phyloP scores from a whole-genome alignment of 2,797 vertebrate genomes.

The Taeniopygia guttata region DNA sequence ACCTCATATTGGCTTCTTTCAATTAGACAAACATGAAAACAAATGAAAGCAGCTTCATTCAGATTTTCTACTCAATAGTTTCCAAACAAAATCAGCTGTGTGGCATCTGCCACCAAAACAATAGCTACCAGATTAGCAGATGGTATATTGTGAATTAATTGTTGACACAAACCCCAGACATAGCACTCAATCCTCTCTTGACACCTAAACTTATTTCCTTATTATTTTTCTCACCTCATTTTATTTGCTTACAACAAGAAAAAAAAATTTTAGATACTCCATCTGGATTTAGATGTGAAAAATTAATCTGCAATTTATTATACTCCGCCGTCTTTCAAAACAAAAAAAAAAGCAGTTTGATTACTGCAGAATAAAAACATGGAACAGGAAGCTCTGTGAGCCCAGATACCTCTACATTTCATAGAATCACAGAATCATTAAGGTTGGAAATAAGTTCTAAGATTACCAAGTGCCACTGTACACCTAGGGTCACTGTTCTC shows the following conservation, averaged over 20 bases:
- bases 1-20: neutral
- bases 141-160: slow-evolving; percentile 42
- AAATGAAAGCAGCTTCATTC: neutral
- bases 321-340: neutral
- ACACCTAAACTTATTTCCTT: neutral
- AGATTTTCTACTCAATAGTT: neutral
- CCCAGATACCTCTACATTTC: neutral
- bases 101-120: slow-evolving; percentile 42
- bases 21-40: neutral
- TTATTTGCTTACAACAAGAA: neutral
- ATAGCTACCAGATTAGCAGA: slow-evolving; percentile 45
- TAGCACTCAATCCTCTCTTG: neutral
- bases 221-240: slow-evolving; percentile 1
- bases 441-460: neutral
- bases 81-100: slow-evolving; percentile 17
- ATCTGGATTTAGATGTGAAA: neutral
- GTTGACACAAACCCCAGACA: slow-evolving; percentile 16
- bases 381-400: neutral
- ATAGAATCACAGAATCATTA: neutral
- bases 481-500: neutral
- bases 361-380: neutral
- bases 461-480: neutral
- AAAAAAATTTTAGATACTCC: neutral
- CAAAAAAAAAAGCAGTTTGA: neutral
- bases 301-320: neutral